Conservation (phyloP, 2,797 vertebrate species). For the Darevskia mixta region DNA sequence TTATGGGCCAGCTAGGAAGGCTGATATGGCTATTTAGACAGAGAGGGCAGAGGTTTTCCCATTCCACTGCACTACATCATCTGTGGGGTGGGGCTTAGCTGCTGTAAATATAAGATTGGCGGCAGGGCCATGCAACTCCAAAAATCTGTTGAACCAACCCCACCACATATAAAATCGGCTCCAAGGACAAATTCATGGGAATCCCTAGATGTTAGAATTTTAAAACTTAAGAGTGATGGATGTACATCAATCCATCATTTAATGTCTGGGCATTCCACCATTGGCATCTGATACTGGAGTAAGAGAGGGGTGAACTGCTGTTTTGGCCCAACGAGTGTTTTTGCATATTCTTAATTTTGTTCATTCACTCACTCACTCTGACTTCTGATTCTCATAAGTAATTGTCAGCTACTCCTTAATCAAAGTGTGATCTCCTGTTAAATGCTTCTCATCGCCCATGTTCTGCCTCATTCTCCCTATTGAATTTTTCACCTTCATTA, state of each 20-base stretch:
- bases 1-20: too few species aligned
- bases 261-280: not conserved
- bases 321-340: not conserved
- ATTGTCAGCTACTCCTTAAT: slow-evolving; percentile 56
- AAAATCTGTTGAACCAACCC: too few species aligned
- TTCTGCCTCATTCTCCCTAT: slow-evolving; percentile 58
- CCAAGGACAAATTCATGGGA: too few species aligned
- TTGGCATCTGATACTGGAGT: not conserved
- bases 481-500: slow-evolving; percentile 67
- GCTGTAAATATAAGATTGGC: too few species aligned
- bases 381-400: slow-evolving; percentile 36
- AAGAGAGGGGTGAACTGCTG: not conserved
- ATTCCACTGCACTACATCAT: too few species aligned
- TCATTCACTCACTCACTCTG: not conserved
- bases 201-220: not conserved
- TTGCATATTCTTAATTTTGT: not conserved
- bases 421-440: slow-evolving; percentile 47
- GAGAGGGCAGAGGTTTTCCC: too few species aligned
- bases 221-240: not conserved
- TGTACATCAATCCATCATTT: not conserved
- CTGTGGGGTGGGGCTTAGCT: too few species aligned
- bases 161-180: too few species aligned
- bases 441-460: slow-evolving; percentile 51
- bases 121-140: too few species aligned
- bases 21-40: too few species aligned